Conservation (phyloP, 2,888 invertebrate species). For the Idaea dimidiata region DNA sequence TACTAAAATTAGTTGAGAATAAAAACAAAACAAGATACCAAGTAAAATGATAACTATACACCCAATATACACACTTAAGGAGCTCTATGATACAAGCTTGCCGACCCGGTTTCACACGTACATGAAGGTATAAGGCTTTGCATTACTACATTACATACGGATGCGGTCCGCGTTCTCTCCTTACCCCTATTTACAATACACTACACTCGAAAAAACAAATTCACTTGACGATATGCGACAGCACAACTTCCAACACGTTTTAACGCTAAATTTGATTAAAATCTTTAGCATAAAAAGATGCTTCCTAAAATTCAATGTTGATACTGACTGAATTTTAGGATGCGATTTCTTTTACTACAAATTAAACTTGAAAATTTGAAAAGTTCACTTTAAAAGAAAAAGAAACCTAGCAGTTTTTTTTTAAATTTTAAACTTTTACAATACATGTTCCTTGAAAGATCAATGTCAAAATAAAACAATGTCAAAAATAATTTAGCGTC, state of each 20-base stretch:
- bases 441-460: too few species aligned
- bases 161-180: conserved; percentile 38
- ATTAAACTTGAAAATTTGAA: too few species aligned
- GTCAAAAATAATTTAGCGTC: conserved; percentile 20
- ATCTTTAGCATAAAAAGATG: background rate
- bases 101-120: conserved; percentile 26
- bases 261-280: background rate
- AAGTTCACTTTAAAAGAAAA: too few species aligned
- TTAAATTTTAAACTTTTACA: too few species aligned
- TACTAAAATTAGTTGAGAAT: conserved; percentile 75
- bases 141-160: conserved; percentile 59
- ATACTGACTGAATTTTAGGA: too few species aligned
- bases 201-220: conserved; percentile 52
- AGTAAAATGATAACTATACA: conserved; percentile 75
- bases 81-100: conserved; percentile 64
- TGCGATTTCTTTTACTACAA: too few species aligned
- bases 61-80: conserved; percentile 75
- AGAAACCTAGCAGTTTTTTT: too few species aligned
- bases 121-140: conserved; percentile 69
- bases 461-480: too few species aligned
- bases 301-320: too few species aligned
- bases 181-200: conserved; percentile 35
- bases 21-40: conserved; percentile 57
- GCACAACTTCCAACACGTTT: background rate
- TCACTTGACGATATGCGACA: conserved; percentile 23